Conservation (phyloP, 1,140 invertebrate species). For the Thaumetopoea pityocampa region DNA sequence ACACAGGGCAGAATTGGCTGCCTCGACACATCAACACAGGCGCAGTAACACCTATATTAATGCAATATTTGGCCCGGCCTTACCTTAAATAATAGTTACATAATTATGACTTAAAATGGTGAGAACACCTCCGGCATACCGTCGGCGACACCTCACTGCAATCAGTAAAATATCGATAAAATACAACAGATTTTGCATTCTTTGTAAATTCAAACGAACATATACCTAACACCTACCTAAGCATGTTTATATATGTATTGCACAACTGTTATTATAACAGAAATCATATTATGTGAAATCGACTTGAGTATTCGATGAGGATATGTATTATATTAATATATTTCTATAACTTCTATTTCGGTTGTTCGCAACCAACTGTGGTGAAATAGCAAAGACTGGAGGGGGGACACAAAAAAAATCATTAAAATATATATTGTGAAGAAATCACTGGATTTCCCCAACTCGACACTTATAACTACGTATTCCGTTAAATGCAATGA, state of each 20-base stretch:
- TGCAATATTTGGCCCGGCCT: slow-evolving; percentile 74
- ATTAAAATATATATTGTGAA: slow-evolving; percentile 38
- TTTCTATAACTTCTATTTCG: slow-evolving; percentile 62
- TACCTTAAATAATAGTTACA: slow-evolving; percentile 72
- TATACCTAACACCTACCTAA: slow-evolving; percentile 73
- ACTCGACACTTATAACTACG: slow-evolving; percentile 57
- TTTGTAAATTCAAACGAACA: slow-evolving; percentile 72
- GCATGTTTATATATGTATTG: slow-evolving; percentile 70
- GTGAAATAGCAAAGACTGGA: slow-evolving; percentile 52
- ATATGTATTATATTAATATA: slow-evolving; percentile 74
- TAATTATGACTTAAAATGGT: slow-evolving; percentile 66
- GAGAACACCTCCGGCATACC: slow-evolving; percentile 39
- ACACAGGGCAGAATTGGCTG: slow-evolving; percentile 58
- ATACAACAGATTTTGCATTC: slow-evolving; percentile 72
- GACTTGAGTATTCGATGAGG: slow-evolving; percentile 71
- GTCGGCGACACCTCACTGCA: slow-evolving; percentile 30
- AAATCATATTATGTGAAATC: slow-evolving; percentile 59
- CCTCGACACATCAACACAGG: slow-evolving; percentile 44
- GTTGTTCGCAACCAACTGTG: slow-evolving; percentile 51
- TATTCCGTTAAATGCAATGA: slow-evolving; percentile 66
- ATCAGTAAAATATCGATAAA: slow-evolving; percentile 73
- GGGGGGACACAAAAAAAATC: slow-evolving; percentile 23
- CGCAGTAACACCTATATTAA: slow-evolving; percentile 62
- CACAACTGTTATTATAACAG: slow-evolving; percentile 67
- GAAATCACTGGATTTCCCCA: slow-evolving; percentile 40